A percentile compares a stretch with the other conserved stretches of the same genome.
These are phyloP conservation scores for Passer domesticus DNA, from an alignment of 2,113 vertebrate genomes.

Conservation along the genomic window DNA sequence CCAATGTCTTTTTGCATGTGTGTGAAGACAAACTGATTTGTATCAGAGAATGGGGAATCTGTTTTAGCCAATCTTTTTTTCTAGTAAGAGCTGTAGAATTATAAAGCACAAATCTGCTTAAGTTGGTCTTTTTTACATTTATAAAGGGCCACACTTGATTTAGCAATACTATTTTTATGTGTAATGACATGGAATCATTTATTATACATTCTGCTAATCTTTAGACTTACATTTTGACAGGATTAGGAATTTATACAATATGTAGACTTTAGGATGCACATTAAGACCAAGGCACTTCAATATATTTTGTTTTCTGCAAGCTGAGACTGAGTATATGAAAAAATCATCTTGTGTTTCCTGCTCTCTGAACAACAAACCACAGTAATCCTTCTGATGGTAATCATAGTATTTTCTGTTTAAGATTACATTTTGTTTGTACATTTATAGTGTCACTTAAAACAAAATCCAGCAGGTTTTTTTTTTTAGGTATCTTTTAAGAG, in stretches of 20 bases:
- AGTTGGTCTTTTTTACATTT: constrained; percentile 61
- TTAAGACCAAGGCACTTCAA: constrained; percentile 70
- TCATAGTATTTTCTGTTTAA: constrained; percentile 68
- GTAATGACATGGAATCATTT: constrained; percentile 70
- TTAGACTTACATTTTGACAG: constrained; percentile 68
- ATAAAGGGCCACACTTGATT: constrained; percentile 73
- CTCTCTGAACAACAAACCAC: constrained; percentile 66
- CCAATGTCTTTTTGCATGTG: constrained; percentile 52
- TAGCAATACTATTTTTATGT: constrained; percentile 74
- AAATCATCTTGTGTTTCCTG: constrained; percentile 64
- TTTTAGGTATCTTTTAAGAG: constrained; percentile 52
- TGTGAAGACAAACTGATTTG: constrained; percentile 34
- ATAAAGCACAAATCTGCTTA: constrained; percentile 61
- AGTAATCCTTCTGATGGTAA: constrained; percentile 67
- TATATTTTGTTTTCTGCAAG: constrained; percentile 64
- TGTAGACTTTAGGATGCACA: constrained; percentile 65
- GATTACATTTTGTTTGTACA: constrained; percentile 70
- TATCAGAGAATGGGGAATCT: constrained; percentile 29
- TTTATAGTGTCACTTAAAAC: constrained; percentile 65
- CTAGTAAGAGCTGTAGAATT: constrained; percentile 34
- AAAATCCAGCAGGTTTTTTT: constrained; percentile 62
- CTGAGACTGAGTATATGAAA: constrained; percentile 61
- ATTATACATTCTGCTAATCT: constrained; percentile 80
- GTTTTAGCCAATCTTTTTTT: constrained; percentile 28
- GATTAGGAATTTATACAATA: constrained; percentile 73